Evolutionary conservation across 2,888 invertebrate genomes (phyloP), one percentile per base, ranked within the genome.

Genomic region (Salticus scenicus): DNA sequence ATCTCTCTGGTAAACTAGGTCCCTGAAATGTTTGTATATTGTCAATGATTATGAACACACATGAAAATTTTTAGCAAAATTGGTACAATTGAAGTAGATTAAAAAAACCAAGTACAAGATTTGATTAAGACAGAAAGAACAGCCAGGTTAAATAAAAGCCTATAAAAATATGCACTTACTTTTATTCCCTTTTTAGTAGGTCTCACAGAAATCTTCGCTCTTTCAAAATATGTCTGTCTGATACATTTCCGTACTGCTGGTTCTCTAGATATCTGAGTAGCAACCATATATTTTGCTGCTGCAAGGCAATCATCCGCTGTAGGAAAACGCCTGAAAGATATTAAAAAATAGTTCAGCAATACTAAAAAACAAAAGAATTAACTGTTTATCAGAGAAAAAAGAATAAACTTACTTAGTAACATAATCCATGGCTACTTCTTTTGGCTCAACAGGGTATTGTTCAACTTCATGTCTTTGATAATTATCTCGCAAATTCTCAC

Each of bases 381-480:
- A n/a, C n/a, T n/a, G n/a, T n/a, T n/a, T n/a, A n/a, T n/a, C n/a
- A n/a, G n/a, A n/a, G n/a, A n/a, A n/a, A n/a, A n/a, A n/a, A n/a
- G n/a, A n/a, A n/a, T n/a, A n/a, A n/a, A 17, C 80, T 77, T 72
- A 87, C 80, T 81, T 87, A 76, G 89, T 90, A 31, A 92, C 88
- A 90, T 94, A 97, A 89, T 97, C 95, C 76, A 94, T 94, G 0
- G 98, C 98, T 24, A 96, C 93, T 88, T 96, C 96, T 0, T 93
- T 90, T 0, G 98, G 97, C 89, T 96, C 95, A n/a, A 94, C 93
- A 0, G 95, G 94, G 89, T 96, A 96, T 91, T 98, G 98, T 72
- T 98, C 98, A 0, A 98, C 97, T 90, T 98, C 98, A 91, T 98
- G 96, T 17, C 97, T 93, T 91, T 97, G 97, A 91, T 98, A 98